Base-by-base conservation (phyloP, 2,113 vertebrate species). In the Tetraodon nigroviridis region DNA sequence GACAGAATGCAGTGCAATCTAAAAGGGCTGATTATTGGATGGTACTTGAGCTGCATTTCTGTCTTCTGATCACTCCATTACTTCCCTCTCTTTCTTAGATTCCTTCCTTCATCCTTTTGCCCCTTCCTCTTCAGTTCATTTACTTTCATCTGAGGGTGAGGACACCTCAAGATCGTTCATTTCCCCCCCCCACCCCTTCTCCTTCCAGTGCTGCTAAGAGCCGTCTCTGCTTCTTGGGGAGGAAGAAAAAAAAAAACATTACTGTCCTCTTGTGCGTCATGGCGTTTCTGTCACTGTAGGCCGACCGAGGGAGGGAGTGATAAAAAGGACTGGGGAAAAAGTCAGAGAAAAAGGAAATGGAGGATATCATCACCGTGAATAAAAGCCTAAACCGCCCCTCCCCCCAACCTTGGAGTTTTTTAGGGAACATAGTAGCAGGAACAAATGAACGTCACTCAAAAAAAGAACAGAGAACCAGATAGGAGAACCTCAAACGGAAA, bases 201-300 rank as follows among this genome's bases (percentile, higher is more conserved):
- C 59, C 71, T 67, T 63, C 50, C 62, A 54, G 47, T 59, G 60
- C 64, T 72, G 73, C 63, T 77, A 78, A 85, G 80, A 79, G 78
- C 79, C 73, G 77, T 79, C 68, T 71, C 58, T 72, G 69, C 79
- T 66, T 78, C 87, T 87, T n/a, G n/a, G n/a, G n/a, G n/a, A n/a
- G n/a, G 82, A 84, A 84, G 85, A 84, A 82, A 78, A 80, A 73
- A 82, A 82, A 78, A 80, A 71, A 81, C 82, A 88, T 87, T 84
- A 74, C 80, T 75, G 67, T 69, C 78, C 76, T 53, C 61, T 75
- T 70, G 57, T 16, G 56, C 63, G 76, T 69, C 86, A 78, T 64
- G 70, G 60, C 61, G 51, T 78, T 78, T 59, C 56, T 71, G 48
- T 83, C 73, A 78, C 81, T 73, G 69, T 77, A 57, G 66, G 76